Evolutionary conservation across 2,113 vertebrate genomes (phyloP).

Genomic region (Pelusios castaneus): DNA sequence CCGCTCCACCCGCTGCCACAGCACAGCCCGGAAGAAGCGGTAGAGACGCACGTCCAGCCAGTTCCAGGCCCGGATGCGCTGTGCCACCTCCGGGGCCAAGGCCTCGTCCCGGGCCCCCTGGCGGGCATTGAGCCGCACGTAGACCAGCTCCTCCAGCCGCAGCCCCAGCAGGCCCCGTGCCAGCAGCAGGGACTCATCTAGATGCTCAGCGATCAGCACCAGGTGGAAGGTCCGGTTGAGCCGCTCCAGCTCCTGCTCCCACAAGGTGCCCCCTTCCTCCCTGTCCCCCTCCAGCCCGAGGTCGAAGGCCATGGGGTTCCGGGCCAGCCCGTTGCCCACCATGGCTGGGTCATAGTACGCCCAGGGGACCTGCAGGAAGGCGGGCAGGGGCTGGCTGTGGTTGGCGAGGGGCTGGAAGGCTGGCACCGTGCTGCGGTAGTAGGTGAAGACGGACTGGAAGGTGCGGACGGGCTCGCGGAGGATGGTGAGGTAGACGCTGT

Average conservation of each 20-base stretch:
- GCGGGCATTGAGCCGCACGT: conserved; percentile 46
- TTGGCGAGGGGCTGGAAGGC: conserved; percentile 19
- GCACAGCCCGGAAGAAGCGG: conserved; percentile 52
- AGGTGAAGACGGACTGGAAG: conserved; percentile 57
- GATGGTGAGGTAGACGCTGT: conserved; percentile 55
- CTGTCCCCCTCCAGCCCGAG: conserved; percentile 27
- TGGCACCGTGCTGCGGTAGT: conserved; percentile 31
- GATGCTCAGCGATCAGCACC: conserved; percentile 63
- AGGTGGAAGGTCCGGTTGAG: conserved; percentile 58
- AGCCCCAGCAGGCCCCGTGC: conserved; percentile 43
- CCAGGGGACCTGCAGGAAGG: conserved; percentile 22
- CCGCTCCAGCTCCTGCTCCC: conserved; percentile 11
- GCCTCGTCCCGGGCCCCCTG: not conserved
- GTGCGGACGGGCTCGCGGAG: conserved; percentile 47
- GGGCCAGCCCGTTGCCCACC: conserved; percentile 9
- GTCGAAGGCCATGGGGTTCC: conserved; percentile 65
- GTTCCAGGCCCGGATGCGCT: conserved; percentile 45
- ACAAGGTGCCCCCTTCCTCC: not conserved
- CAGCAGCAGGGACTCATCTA: conserved; percentile 65
- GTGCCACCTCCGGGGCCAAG: not conserved
- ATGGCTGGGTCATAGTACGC: conserved; percentile 36
- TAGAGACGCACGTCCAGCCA: conserved; percentile 46
- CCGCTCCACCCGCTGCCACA: conserved; percentile 41
- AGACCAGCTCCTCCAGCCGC: conserved; percentile 42
- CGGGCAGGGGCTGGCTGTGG: not conserved